These are phyloP conservation scores for Siphamia tubifer DNA, from an alignment of 2,113 vertebrate genomes.

Conservation along the genomic window DNA sequence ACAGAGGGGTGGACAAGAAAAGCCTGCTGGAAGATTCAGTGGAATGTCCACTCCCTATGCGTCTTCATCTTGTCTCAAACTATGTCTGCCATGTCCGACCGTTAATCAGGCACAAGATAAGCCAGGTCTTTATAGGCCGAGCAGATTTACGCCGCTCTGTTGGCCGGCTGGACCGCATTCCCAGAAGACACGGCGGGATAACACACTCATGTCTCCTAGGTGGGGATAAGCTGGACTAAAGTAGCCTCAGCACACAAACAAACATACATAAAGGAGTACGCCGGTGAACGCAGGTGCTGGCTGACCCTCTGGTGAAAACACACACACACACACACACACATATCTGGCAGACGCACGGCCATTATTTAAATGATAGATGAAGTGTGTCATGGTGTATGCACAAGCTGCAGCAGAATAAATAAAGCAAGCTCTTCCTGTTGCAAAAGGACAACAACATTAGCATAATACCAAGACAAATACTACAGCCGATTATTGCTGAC, in stretches of 20 bases:
- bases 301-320: background rate
- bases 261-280: conserved; percentile 7
- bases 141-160: conserved; percentile 70
- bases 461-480: conserved; percentile 68
- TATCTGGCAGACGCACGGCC: conserved; percentile 9
- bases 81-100: conserved; percentile 39
- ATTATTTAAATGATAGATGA: conserved; percentile 70
- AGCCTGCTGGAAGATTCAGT: conserved; percentile 30
- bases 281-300: conserved; percentile 6
- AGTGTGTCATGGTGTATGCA: conserved; percentile 29
- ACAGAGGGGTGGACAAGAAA: conserved; percentile 17
- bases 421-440: conserved; percentile 44
- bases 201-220: conserved; percentile 39
- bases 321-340: conserved; percentile 6
- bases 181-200: conserved; percentile 54
- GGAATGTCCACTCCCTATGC: conserved; percentile 67
- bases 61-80: conserved; percentile 55
- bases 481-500: conserved; percentile 61
- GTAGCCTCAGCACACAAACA: conserved; percentile 8
- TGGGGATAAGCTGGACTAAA: conserved; percentile 44
- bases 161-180: conserved; percentile 50
- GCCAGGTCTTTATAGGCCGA: conserved; percentile 57
- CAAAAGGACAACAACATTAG: conserved; percentile 69
- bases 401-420: conserved; percentile 55
- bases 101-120: conserved; percentile 76